Conservation (phyloP, 1,140 invertebrate species). For the Atta cephalotes region DNA sequence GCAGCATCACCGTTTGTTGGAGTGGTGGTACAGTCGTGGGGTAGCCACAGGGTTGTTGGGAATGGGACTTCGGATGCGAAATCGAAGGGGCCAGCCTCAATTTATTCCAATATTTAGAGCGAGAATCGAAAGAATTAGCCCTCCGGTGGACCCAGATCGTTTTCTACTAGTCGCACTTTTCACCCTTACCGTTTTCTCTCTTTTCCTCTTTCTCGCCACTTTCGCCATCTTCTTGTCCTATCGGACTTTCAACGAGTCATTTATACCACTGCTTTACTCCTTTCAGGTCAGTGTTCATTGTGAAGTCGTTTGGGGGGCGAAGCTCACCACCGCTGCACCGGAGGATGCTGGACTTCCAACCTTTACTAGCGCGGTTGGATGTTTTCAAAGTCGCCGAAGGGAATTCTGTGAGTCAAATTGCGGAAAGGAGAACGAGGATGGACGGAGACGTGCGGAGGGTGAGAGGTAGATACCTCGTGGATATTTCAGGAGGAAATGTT, state of each 20-base stretch:
- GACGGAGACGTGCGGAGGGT: not conserved
- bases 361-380: slow-evolving; percentile 36
- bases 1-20: slow-evolving; percentile 18
- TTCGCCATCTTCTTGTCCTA: slow-evolving; percentile 46
- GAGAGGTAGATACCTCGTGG: slow-evolving; percentile 28
- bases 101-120: slow-evolving; percentile 85
- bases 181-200: not conserved
- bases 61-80: slow-evolving; percentile 61
- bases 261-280: slow-evolving; percentile 75
- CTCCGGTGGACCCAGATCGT: slow-evolving; percentile 55
- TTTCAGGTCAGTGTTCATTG: slow-evolving; percentile 58
- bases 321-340: slow-evolving; percentile 10
- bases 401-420: slow-evolving; percentile 61
- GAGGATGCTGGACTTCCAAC: slow-evolving; percentile 49
- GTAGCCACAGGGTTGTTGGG: slow-evolving; percentile 11
- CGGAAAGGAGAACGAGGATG: not conserved
- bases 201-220: not conserved
- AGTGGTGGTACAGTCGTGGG: slow-evolving; percentile 2
- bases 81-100: slow-evolving; percentile 77
- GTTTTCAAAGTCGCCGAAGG: slow-evolving; percentile 56
- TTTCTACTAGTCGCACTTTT: slow-evolving; percentile 14
- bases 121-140: slow-evolving; percentile 78
- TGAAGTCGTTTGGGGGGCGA: slow-evolving; percentile 50
- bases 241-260: slow-evolving; percentile 81
- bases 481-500: slow-evolving; percentile 61